A percentile compares a stretch with the other conserved stretches of the same genome.
phyloP scores from a whole-genome alignment of 2,113 vertebrate genomes.

The Aldabrachelys gigantea region DNA sequence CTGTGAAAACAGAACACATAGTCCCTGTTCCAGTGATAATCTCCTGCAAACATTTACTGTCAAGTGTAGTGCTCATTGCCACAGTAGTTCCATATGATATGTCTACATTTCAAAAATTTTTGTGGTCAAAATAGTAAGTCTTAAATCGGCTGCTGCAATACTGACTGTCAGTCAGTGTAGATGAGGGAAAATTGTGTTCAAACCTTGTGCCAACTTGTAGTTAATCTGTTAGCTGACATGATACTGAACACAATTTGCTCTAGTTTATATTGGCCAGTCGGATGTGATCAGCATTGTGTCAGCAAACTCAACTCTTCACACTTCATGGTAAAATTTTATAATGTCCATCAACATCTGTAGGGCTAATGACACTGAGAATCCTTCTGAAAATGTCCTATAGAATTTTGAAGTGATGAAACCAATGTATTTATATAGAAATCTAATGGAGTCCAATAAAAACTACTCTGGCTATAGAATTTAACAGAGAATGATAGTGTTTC shows the following conservation, averaged over 20 bases:
- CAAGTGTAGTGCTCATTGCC: neutral
- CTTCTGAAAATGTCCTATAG: neutral
- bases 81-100: neutral
- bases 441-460: neutral
- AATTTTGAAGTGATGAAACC: neutral
- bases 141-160: neutral
- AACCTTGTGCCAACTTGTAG: too few species aligned
- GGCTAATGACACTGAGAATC: neutral
- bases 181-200: neutral
- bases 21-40: neutral
- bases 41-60: neutral
- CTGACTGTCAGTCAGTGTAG: neutral
- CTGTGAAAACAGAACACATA: neutral
- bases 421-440: neutral
- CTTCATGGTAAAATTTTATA: rapidly evolving
- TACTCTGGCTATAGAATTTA: neutral
- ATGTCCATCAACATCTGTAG: neutral
- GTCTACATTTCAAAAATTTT: neutral
- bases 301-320: neutral
- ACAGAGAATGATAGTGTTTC: neutral
- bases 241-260: neutral
- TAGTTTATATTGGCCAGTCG: rapidly evolving
- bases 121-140: neutral
- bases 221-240: neutral
- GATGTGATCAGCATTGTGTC: neutral